phyloP scores from a whole-genome alignment of 2,888 invertebrate species.

The Sialis lutaria region DNA sequence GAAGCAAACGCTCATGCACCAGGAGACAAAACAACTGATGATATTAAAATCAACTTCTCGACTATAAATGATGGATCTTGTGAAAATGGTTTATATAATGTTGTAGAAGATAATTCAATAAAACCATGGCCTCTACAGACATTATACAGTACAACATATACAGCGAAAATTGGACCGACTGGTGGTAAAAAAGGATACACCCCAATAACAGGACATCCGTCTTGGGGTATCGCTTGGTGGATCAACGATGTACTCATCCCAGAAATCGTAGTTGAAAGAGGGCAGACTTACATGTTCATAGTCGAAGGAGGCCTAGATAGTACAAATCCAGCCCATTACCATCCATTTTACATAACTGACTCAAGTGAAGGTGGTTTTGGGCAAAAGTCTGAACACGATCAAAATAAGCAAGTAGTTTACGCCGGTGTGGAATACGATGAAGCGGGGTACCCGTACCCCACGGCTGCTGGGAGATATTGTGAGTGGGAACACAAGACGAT shows the following conservation, averaged over 20 bases:
- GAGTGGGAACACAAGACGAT: constrained; percentile 69
- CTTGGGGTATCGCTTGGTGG: constrained; percentile 88
- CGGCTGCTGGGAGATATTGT: constrained; percentile 70
- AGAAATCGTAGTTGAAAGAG: constrained; percentile 73
- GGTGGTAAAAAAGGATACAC: constrained; percentile 68
- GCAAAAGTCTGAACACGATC: constrained; percentile 53
- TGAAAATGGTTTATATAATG: constrained; percentile 42
- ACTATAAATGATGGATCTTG: constrained; percentile 54
- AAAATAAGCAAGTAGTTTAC: constrained; percentile 52
- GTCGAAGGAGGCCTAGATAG: constrained; percentile 75
- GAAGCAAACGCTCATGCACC: constrained; percentile 74
- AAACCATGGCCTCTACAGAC: constrained; percentile 54
- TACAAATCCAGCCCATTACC: constrained; percentile 67
- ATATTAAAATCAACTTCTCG: constrained; percentile 66
- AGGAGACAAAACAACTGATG: constrained; percentile 51
- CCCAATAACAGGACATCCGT: constrained; percentile 60
- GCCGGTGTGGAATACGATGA: constrained; percentile 65
- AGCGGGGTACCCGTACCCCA: constrained; percentile 63
- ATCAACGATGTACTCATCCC: constrained; percentile 81
- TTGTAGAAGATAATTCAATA: constrained; percentile 38
- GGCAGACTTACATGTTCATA: constrained; percentile 67
- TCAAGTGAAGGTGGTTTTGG: constrained; percentile 74
- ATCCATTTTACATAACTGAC: constrained; percentile 83
- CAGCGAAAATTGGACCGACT: constrained; percentile 67
- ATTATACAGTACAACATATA: constrained; percentile 43